Percentiles rank a stretch among this genome's conserved stretches.
Evolutionary conservation across 2,888 invertebrate genomes (phyloP).

Genomic region (Phragmatobia fuliginosa): DNA sequence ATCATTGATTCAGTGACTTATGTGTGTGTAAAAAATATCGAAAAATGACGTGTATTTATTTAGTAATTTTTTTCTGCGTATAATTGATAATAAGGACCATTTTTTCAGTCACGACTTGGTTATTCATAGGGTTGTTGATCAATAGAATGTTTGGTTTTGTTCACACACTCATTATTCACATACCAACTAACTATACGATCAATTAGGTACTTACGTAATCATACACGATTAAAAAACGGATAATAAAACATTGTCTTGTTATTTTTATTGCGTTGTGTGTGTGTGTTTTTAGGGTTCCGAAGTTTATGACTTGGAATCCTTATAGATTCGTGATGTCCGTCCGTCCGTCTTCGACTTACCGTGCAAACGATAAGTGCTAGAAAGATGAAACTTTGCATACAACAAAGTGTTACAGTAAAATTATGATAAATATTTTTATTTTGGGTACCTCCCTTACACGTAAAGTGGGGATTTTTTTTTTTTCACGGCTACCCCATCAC

Average conservation of each 20-base stretch:
- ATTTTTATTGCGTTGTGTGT: background rate
- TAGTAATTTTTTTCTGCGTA: conserved; percentile 5
- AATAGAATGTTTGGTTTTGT: conserved; percentile 22
- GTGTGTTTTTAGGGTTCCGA: background rate
- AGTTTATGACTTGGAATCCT: too few species aligned
- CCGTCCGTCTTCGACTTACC: too few species aligned
- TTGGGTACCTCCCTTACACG: too few species aligned
- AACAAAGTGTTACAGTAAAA: too few species aligned
- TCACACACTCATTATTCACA: background rate
- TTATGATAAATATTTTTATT: too few species aligned
- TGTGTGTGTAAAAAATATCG: conserved; percentile 12
- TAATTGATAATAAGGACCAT: conserved; percentile 6
- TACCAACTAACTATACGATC: background rate
- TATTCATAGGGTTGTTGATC: conserved; percentile 11
- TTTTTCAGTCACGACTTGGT: conserved; percentile 18
- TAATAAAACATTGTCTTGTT: background rate
- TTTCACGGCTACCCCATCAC: too few species aligned
- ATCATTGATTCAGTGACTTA: conserved; percentile 18
- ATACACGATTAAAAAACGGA: background rate
- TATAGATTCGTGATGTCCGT: too few species aligned
- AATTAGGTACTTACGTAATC: background rate
- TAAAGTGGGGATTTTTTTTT: too few species aligned
- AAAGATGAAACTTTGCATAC: too few species aligned
- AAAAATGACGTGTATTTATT: conserved; percentile 18
- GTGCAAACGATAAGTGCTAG: too few species aligned